Evolutionary conservation across 2,797 vertebrate genomes (phyloP).

Genomic region (Poeciliopsis infans): DNA sequence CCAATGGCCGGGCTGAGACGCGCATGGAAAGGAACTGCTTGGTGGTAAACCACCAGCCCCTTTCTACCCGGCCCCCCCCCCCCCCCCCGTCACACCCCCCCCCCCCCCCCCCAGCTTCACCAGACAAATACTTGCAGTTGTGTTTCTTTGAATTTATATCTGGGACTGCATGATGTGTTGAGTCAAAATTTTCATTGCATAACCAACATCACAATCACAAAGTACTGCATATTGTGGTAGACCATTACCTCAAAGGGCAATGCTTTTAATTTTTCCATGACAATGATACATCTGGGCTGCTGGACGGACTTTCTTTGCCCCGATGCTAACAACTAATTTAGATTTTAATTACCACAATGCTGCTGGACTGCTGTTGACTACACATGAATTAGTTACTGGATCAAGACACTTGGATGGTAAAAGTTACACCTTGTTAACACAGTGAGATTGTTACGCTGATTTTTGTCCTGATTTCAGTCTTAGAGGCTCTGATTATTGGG

Average conservation of each 20-base stretch:
- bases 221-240: neutral
- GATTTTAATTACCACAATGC: no score
- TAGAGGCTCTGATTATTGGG: neutral
- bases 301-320: neutral
- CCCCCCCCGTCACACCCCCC: constrained; percentile 74
- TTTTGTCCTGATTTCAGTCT: neutral
- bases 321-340: neutral
- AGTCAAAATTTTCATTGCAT: neutral
- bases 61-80: no score
- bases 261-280: neutral
- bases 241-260: neutral
- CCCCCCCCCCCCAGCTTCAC: constrained; percentile 66
- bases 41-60: no score
- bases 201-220: neutral
- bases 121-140: constrained; percentile 57
- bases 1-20: no score
- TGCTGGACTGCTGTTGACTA: no score
- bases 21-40: no score
- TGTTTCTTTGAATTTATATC: constrained; percentile 31
- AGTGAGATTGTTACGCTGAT: neutral
- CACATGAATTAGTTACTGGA: no score
- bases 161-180: neutral
- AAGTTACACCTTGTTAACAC: neutral
- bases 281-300: neutral
- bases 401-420: no score